Evolutionary conservation across 2,113 vertebrate species (phyloP), one percentile per base, ranked within the genome.

Genomic region (Cephalopterus ornatus): DNA sequence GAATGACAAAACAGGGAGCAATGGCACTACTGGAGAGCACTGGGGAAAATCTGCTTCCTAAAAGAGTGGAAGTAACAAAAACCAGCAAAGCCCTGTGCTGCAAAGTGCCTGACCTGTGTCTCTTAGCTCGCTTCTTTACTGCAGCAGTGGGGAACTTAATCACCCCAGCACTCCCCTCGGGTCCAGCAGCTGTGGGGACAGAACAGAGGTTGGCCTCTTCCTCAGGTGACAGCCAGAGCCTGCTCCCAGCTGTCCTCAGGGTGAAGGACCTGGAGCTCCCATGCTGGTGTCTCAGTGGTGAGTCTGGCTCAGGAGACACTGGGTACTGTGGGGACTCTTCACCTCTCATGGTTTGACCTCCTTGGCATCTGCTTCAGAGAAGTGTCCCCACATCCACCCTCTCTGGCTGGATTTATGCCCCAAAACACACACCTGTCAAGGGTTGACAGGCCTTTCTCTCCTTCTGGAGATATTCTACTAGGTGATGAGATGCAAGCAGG

Each of bases 51-150:
- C 19, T 59, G 30, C 32, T 39, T 65, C 66, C 37, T 32, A 47
- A 18, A 65, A 22, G 53, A 42, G 37, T 27, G 26, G 18, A 76
- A 88, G 59, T 26, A 66, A 35, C 52, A 92, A 75, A 72, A 50
- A 9, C 0, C 27, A 59, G 32, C 26, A 14, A 56, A 73, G 22
- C 26, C 14, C 30, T 20, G 26, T 53, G 39, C 30, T 80, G 59
- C 14, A 11, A 59, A 17, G 11, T 49, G 72, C 37, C 80, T 70
- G 74, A 98, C 97, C 97, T 97, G 90, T 83, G 95, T 94, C 94
- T 97, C 32, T 15, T 2, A 2, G 92, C 77, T 1, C 84, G 88
- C 72, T 96, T 98, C 79, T 66, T 95, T 70, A 30, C 1, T 32
- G 5, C 2, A 46, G 8, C 1, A 52, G 7, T 63, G 37, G 14